These are phyloP conservation scores for Phylloscopus whistleri DNA, from an alignment of 2,113 vertebrate species.

Conservation along the genomic window DNA sequence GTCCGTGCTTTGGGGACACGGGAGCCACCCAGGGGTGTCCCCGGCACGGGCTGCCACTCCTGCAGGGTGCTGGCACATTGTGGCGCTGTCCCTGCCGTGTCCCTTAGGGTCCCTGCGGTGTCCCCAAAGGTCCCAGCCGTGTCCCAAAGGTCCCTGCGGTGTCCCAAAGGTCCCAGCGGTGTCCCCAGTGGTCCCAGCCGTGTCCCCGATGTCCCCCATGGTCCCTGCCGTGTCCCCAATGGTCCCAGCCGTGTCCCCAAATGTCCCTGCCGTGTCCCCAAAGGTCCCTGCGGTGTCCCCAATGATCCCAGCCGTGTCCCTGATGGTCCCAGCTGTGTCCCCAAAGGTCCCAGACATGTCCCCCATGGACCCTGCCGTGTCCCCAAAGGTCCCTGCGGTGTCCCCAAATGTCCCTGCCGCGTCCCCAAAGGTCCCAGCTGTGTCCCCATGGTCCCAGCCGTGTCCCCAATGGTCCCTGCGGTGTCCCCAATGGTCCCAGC, in stretches of 20 bases:
- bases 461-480: too few relatives aligned
- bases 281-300: neutral
- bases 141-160: neutral
- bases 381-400: too few relatives aligned
- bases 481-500: accelerated
- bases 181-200: neutral
- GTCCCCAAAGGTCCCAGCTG: accelerated
- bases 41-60: neutral
- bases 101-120: too few relatives aligned
- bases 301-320: too few relatives aligned
- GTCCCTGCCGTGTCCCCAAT: neutral
- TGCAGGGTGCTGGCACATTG: neutral
- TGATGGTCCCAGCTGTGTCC: neutral
- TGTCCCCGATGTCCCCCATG: accelerated
- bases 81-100: neutral
- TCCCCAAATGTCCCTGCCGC: accelerated
- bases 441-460: neutral
- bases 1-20: accelerated
- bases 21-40: neutral
- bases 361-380: too few relatives aligned
- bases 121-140: neutral
- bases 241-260: accelerated
- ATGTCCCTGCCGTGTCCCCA: neutral
- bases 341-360: neutral
- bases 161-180: too few relatives aligned